phyloP scores from a whole-genome alignment of 1,140 invertebrate species.

The Laupala kohalensis region DNA sequence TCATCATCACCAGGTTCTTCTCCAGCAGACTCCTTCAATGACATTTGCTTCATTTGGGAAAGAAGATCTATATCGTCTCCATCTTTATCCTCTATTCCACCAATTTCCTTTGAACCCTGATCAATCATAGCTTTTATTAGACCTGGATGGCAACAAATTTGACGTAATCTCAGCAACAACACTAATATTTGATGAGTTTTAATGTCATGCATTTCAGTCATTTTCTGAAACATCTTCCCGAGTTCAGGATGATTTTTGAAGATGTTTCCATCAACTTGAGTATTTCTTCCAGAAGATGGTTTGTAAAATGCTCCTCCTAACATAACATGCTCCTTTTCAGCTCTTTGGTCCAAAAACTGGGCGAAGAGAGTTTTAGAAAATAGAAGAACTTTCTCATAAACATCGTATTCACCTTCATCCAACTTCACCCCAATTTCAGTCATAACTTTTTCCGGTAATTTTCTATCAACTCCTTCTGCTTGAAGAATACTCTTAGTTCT shows the following conservation, averaged over 20 bases:
- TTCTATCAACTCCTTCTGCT: slow-evolving; percentile 37
- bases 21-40: slow-evolving; percentile 30
- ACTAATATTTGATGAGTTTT: slow-evolving; percentile 67
- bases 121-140: slow-evolving; percentile 43
- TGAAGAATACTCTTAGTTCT: slow-evolving; percentile 70
- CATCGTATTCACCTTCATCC: slow-evolving; percentile 52
- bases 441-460: slow-evolving; percentile 49
- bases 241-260: slow-evolving; percentile 16
- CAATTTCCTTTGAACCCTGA: slow-evolving; percentile 24
- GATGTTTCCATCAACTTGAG: slow-evolving; percentile 1
- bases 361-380: slow-evolving; percentile 55
- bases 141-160: slow-evolving; percentile 78
- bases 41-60: slow-evolving; percentile 41
- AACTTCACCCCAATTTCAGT: slow-evolving; percentile 44
- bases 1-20: slow-evolving; percentile 17
- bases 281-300: slow-evolving; percentile 15
- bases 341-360: slow-evolving; percentile 57
- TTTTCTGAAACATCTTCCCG: slow-evolving; percentile 40
- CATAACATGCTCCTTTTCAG: slow-evolving; percentile 46
- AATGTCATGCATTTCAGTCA: slow-evolving; percentile 30
- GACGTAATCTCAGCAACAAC: slow-evolving; percentile 66
- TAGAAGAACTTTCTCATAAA: slow-evolving; percentile 54
- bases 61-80: slow-evolving; percentile 39
- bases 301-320: background rate
- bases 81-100: slow-evolving; percentile 23